Percentiles rank a stretch among this genome's conserved stretches.
Evolutionary conservation across 2,113 vertebrate genomes (phyloP).

Genomic region (Carassius gibelio): DNA sequence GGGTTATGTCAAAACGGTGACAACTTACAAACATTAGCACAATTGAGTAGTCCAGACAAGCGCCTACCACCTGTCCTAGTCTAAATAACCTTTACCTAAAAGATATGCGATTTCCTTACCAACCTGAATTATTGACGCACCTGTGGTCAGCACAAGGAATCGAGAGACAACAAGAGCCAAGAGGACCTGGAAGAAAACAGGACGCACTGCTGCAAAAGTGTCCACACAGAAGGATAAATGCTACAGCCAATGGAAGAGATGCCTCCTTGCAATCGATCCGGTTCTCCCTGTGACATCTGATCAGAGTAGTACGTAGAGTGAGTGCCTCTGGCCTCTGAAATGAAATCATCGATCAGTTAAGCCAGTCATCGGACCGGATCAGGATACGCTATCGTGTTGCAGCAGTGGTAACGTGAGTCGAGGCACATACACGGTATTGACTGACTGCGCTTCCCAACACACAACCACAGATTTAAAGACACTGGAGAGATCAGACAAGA

Average conservation of each 20-base stretch:
- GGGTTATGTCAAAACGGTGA: constrained; percentile 33
- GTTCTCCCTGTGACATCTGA: neutral
- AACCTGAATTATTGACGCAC: constrained; percentile 54
- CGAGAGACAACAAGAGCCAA: neutral
- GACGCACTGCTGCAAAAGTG: neutral
- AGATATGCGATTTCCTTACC: constrained; percentile 50
- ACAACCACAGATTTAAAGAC: neutral
- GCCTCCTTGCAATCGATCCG: neutral
- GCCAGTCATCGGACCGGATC: constrained; percentile 9
- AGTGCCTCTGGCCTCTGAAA: neutral
- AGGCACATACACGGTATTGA: neutral
- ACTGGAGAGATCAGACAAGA: constrained; percentile 18
- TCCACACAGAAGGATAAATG: neutral
- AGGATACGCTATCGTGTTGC: neutral
- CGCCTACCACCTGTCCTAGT: neutral
- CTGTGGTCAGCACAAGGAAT: neutral
- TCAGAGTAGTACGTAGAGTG: neutral
- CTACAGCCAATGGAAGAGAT: neutral
- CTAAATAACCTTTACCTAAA: constrained; percentile 21
- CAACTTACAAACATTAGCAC: constrained; percentile 4
- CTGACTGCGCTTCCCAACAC: neutral
- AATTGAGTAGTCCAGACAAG: neutral
- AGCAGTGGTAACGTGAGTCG: constrained; percentile 1
- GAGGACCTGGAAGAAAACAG: neutral
- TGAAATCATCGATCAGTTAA: constrained; percentile 19